phyloP scores from a whole-genome alignment of 2,797 vertebrate species.

The Sphenodon punctatus region DNA sequence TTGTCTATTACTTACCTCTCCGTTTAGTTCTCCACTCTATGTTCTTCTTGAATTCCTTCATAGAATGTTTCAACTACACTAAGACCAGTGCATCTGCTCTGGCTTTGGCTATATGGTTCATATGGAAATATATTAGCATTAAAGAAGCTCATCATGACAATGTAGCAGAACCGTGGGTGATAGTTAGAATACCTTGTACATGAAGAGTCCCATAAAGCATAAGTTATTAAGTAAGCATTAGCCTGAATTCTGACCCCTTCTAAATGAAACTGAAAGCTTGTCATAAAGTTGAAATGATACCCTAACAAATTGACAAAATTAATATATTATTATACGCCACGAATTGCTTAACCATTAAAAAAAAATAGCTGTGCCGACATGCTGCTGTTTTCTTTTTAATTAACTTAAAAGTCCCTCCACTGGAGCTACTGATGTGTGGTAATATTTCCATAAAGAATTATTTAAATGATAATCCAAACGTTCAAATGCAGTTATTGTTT shows the following conservation, averaged over 20 bases:
- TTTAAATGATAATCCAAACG: slow-evolving; percentile 75
- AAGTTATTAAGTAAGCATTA: slow-evolving; percentile 62
- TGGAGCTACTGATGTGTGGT: slow-evolving; percentile 59
- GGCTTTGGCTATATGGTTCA: slow-evolving; percentile 25
- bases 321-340: slow-evolving; percentile 75
- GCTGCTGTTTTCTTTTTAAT: slow-evolving; percentile 72
- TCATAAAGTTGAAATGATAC: slow-evolving; percentile 78
- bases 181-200: slow-evolving; percentile 45
- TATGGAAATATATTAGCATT: slow-evolving; percentile 35
- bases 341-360: slow-evolving; percentile 69
- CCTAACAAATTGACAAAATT: slow-evolving; percentile 81
- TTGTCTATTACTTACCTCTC: slow-evolving; percentile 67
- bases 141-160: slow-evolving; percentile 32
- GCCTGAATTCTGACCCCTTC: slow-evolving; percentile 48
- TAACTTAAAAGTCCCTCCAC: slow-evolving; percentile 64
- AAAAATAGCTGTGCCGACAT: slow-evolving; percentile 35
- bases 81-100: slow-evolving; percentile 9
- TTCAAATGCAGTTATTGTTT: slow-evolving; percentile 71
- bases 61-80: slow-evolving; percentile 37
- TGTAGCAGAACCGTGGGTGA: slow-evolving; percentile 20
- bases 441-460: slow-evolving; percentile 75
- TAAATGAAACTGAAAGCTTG: slow-evolving; percentile 80
- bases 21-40: slow-evolving; percentile 3
- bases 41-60: not conserved
- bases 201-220: slow-evolving; percentile 53